Percentiles rank a stretch among this genome's conserved stretches.
phyloP scores from a whole-genome alignment of 2,797 vertebrate species.

The Tapera naevia region DNA sequence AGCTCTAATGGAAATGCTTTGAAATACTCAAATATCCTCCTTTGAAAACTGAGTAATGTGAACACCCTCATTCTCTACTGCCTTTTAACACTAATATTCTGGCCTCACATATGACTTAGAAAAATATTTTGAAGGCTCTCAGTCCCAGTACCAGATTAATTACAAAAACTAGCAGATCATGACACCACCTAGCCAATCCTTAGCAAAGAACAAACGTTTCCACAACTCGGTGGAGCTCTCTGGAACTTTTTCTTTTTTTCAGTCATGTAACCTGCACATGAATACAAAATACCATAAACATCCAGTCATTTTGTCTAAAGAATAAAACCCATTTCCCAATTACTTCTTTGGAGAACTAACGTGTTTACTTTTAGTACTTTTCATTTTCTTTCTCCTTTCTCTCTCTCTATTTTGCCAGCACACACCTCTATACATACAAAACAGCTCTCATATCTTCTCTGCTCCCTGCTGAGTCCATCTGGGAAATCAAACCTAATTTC shows the following conservation, averaged over 20 bases:
- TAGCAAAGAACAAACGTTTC: background rate
- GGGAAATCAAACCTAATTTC: background rate
- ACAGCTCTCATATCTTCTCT: background rate
- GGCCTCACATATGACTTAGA: background rate
- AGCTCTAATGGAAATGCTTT: background rate
- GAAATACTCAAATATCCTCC: background rate
- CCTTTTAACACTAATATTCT: background rate
- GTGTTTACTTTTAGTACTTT: background rate
- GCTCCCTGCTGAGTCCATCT: background rate
- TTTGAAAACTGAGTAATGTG: background rate
- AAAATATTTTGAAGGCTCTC: background rate
- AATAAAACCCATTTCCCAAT: background rate
- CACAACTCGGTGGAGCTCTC: background rate
- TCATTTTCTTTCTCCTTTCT: background rate
- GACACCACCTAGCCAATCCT: background rate
- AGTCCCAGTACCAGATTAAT: background rate
- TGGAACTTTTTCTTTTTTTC: background rate
- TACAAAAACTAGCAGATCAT: background rate
- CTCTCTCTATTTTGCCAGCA: background rate
- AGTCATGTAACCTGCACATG: background rate
- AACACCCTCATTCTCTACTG: background rate
- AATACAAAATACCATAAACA: background rate
- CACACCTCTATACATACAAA: background rate
- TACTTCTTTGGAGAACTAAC: background rate
- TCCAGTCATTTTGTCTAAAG: background rate